These are phyloP conservation scores for Disparrhopalites patrizii DNA, from an alignment of 2,888 invertebrate species.

Conservation along the genomic window DNA sequence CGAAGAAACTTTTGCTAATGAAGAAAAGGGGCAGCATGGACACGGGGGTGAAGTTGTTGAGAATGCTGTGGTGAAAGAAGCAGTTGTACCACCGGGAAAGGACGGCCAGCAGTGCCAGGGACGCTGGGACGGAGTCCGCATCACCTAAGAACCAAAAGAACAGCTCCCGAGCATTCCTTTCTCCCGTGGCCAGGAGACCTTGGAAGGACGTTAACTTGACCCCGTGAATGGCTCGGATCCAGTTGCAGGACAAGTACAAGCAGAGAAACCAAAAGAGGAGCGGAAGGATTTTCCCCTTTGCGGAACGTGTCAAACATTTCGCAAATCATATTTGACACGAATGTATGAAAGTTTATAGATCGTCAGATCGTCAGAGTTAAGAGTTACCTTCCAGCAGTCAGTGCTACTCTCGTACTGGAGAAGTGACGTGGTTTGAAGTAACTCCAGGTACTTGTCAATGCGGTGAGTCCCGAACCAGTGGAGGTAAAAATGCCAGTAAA, in stretches of 20 bases:
- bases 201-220: neutral
- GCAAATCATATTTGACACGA: no score
- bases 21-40: neutral
- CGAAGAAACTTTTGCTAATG: neutral
- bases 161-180: neutral
- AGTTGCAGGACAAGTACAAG: neutral
- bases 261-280: neutral
- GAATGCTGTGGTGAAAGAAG: neutral
- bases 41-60: neutral
- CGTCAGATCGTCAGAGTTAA: neutral
- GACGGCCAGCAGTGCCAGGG: neutral
- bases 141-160: neutral
- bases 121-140: neutral
- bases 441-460: neutral
- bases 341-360: neutral
- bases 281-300: neutral
- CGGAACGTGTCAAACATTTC: no score
- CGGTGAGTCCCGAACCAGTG: neutral
- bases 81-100: neutral
- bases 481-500: conserved; percentile 4
- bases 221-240: neutral
- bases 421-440: neutral
- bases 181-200: neutral
- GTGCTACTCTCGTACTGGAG: neutral
- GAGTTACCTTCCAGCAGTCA: neutral